Conservation (phyloP, 2,113 vertebrate species). For the Casuarius casuarius region DNA sequence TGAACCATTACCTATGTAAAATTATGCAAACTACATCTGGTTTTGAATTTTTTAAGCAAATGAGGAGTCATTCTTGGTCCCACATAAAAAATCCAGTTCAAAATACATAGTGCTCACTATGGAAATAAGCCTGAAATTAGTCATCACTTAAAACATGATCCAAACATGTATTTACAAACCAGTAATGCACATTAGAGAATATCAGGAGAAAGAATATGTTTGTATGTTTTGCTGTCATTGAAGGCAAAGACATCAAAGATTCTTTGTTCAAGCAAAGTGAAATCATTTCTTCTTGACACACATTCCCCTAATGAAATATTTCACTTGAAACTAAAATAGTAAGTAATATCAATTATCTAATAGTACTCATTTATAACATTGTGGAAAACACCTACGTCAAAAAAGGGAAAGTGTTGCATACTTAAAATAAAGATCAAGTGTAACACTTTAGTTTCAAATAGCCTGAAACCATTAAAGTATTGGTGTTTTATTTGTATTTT, state of each 20-base stretch:
- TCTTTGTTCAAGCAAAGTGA: background rate
- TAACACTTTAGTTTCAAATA: background rate
- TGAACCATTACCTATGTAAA: constrained; percentile 39
- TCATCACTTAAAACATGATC: constrained; percentile 10
- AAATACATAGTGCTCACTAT: constrained; percentile 14
- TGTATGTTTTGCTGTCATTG: background rate
- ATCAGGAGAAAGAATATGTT: background rate
- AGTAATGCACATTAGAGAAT: background rate
- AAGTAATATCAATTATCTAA: background rate
- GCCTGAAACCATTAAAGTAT: background rate
- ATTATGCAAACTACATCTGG: constrained; percentile 50
- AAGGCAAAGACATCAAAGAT: background rate
- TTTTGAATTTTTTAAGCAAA: constrained; percentile 62
- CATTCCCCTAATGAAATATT: background rate
- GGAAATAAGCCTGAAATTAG: constrained; percentile 41
- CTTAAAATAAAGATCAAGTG: background rate
- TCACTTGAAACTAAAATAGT: background rate
- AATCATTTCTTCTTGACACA: background rate
- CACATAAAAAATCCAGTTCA: constrained; percentile 15
- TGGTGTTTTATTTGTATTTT: background rate
- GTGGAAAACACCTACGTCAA: background rate
- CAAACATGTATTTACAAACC: constrained; percentile 16
- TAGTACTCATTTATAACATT: background rate
- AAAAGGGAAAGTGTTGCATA: background rate
- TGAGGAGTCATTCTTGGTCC: background rate